A percentile compares a stretch with the other conserved stretches of the same genome.
Conservation (phyloP, 2,113 vertebrate species). For the Pao palembangensis region DNA sequence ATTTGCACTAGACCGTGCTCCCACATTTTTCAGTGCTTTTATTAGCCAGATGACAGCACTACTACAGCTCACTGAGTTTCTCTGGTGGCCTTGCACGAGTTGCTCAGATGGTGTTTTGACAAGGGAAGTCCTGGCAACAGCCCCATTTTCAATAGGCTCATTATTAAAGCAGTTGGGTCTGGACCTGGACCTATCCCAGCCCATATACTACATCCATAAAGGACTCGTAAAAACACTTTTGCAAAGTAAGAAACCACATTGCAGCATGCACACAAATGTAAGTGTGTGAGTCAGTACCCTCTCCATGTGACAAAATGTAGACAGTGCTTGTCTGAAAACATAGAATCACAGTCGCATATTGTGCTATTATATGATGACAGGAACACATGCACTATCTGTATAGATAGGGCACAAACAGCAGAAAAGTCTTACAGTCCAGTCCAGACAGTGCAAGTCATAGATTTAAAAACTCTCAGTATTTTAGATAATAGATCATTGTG, state of each 20-base stretch:
- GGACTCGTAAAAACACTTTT: conserved; percentile 65
- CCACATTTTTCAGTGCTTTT: not conserved
- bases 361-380: not conserved
- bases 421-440: no score
- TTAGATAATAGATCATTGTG: no score
- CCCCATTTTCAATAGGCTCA: conserved; percentile 60
- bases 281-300: conserved; percentile 14
- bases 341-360: conserved; percentile 2
- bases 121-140: conserved; percentile 51
- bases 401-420: no score
- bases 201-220: conserved; percentile 57
- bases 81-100: conserved; percentile 43
- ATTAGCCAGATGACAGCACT: conserved; percentile 14
- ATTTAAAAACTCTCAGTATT: no score
- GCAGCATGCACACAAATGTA: conserved; percentile 17
- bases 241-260: conserved; percentile 48
- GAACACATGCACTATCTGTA: no score
- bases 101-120: conserved; percentile 58
- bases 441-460: no score
- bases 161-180: conserved; percentile 60
- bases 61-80: conserved; percentile 32
- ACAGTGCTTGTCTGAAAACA: conserved; percentile 31
- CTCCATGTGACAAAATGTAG: conserved; percentile 24
- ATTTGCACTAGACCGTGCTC: not conserved
- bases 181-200: conserved; percentile 48